Base-by-base conservation (phyloP, 2,797 vertebrate species). In the Argya squamiceps region DNA sequence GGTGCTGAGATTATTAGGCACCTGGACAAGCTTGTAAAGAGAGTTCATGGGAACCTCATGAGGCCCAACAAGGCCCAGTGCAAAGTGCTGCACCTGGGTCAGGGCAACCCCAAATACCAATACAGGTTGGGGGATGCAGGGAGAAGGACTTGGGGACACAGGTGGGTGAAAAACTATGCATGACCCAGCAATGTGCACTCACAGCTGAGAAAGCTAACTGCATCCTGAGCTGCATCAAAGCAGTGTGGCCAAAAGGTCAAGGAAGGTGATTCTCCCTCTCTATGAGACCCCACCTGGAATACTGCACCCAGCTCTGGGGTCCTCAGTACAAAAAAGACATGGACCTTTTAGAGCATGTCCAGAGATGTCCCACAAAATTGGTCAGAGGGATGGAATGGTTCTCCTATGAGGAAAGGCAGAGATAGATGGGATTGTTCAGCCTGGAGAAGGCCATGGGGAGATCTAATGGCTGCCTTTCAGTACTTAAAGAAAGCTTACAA, bases 341-440 rank as follows among this genome's bases (percentile, higher is more conserved):
- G 8, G 43, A 74, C 3, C 12, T 63, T 52, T 62, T 15, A 36
- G 9, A 68, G 6, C 0, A 0, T 19, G 39, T 47, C 44, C 39
- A 81, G 56, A 69, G 8, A 44, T 4, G 4, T 2, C 22, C 29
- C 30, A 52, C 15, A 24, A 15, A 58, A 52, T 7, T 11, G 16
- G 30, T n/a, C 50, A 70, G 50, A 58, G 20, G 44, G 19, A 32
- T 64, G 23, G 34, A 75, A 75, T 0, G 2, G 8, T 26, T 47
- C 26, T 64, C 37, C 80, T 46, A 1, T 24, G 37, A 81, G 18
- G 37, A 70, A 69, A 64, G n/a, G 22, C 34, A 58, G 29, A 68
- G 6, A 67, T 11, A 79, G 13, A 26, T n/a, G 9, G 37, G 5
- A 11, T 9, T 58, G 30, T n/a, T 69, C 63, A 69, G 30, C 30